Conservation (phyloP, 2,888 invertebrate species). For the Cantharis flavilabris region DNA sequence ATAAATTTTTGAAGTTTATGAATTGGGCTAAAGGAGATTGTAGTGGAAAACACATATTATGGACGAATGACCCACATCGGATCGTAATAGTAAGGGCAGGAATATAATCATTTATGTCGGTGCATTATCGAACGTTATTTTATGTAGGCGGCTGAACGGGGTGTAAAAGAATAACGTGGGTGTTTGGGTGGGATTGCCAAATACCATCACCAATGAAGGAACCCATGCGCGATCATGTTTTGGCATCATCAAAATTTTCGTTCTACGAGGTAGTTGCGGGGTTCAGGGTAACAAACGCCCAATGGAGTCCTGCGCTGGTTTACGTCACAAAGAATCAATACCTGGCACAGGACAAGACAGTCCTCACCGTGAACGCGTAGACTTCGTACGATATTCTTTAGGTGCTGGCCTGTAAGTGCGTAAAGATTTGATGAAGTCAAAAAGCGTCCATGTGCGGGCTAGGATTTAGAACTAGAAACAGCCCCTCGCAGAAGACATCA, state of each 20-base stretch:
- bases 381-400: constrained; percentile 43
- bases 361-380: constrained; percentile 47
- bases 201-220: constrained; percentile 54
- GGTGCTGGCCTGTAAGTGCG: constrained; percentile 29
- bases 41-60: background rate
- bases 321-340: constrained; percentile 56
- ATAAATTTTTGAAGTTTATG: background rate
- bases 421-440: constrained; percentile 49
- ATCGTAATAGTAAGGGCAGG: background rate
- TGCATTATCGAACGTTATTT: constrained; percentile 55
- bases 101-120: background rate
- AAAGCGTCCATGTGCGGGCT: constrained; percentile 89
- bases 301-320: constrained; percentile 43
- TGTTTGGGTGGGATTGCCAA: constrained; percentile 56
- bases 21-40: background rate
- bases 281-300: constrained; percentile 38
- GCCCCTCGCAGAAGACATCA: constrained; percentile 96
- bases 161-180: constrained; percentile 56
- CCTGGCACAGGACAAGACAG: constrained; percentile 46
- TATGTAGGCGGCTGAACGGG: constrained; percentile 57
- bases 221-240: constrained; percentile 57
- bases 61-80: background rate
- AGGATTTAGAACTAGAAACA: constrained; percentile 94
- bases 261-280: constrained; percentile 40
- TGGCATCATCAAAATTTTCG: constrained; percentile 55